A percentile compares a stretch with the other conserved stretches of the same genome.
phyloP scores from a whole-genome alignment of 1,140 invertebrate species.

The Rhyzopertha dominica region DNA sequence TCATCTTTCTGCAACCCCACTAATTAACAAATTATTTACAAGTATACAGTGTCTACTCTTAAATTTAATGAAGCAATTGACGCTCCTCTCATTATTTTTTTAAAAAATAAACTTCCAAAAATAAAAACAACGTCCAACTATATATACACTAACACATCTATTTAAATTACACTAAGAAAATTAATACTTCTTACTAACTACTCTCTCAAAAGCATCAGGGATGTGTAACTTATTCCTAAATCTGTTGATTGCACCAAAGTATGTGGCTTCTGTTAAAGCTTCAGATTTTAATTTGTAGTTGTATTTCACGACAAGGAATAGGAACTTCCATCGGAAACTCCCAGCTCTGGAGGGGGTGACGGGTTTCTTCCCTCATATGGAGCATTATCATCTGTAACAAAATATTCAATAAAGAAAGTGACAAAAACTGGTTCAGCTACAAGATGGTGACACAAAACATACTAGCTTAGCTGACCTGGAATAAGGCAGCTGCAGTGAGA shows the following conservation, averaged over 20 bases:
- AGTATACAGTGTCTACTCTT: slow-evolving; percentile 1
- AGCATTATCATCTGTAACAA: slow-evolving; percentile 41
- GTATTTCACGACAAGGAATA: slow-evolving; percentile 14
- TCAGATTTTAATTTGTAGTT: slow-evolving; percentile 3
- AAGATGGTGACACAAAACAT: neutral
- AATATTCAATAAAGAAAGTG: slow-evolving; percentile 6
- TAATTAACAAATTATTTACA: slow-evolving; percentile 9
- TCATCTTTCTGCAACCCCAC: slow-evolving; percentile 14
- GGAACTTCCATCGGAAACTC: slow-evolving; percentile 8
- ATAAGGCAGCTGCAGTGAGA: neutral
- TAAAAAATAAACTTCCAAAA: slow-evolving; percentile 36
- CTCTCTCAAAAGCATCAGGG: slow-evolving; percentile 15
- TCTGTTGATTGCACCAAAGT: slow-evolving; percentile 3
- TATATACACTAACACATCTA: slow-evolving; percentile 20
- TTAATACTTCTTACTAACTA: slow-evolving; percentile 19
- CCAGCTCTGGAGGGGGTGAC: slow-evolving; percentile 38
- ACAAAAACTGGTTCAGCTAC: neutral
- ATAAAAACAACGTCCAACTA: slow-evolving; percentile 21
- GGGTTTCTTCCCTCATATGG: slow-evolving; percentile 44
- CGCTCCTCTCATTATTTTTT: slow-evolving; percentile 17
- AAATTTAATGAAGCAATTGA: slow-evolving; percentile 1
- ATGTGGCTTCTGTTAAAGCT: slow-evolving; percentile 10
- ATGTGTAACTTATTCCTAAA: slow-evolving; percentile 11
- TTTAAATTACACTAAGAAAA: slow-evolving; percentile 24
- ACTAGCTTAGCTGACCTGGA: neutral